Evolutionary conservation across 2,797 vertebrate species (phyloP), one percentile per base, ranked within the genome.

Genomic region (Crenichthys baileyi): DNA sequence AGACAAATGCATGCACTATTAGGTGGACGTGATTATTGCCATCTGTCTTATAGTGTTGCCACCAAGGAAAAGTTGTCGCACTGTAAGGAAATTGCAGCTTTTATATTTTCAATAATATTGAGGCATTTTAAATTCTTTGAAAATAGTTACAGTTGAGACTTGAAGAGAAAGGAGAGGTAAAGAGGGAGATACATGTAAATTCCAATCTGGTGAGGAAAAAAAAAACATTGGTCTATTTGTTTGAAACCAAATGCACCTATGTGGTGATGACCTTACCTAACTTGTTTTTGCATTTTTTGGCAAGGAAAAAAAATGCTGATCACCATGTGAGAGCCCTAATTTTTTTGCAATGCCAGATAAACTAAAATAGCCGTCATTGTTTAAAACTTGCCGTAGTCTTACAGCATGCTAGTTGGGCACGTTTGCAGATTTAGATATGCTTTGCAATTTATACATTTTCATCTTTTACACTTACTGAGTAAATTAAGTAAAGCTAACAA

Each of bases 261-360:
- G 68, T 72, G 24, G 26, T 48, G 29, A 71, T 55, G 26, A 72
- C 11, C 41, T 29, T 68, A 12, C 55, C 61, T 15, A 50, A 55
- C 12, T 31, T 29, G 11, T 48, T 61, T 8, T 36, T 50, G 53
- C 53, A 48, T 48, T 29, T 31, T 12, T 60, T 24, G 31, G 12
- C 15, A 20, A 24, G 15, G 3, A 31, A 48, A 36, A 29, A 41
- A 68, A 24, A 26, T 77, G 70, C 51, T 76, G 39, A 56, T 73
- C 46, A 18, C 76, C 70, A 71, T 55, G 46, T 70, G 73, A 61
- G 48, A 72, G 36, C 16, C 20, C 31, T 9, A 2, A 44, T 72
- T 76, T 18, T 51, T 80, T n/a, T 9, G 36, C 29, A 46, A 31
- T 55, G 18, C 55, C 70, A 72, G 44, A 70, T 56, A 22, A 72